Evolutionary conservation across 2,113 vertebrate species (phyloP), one percentile per base, ranked within the genome.

Genomic region (Laticauda colubrina): DNA sequence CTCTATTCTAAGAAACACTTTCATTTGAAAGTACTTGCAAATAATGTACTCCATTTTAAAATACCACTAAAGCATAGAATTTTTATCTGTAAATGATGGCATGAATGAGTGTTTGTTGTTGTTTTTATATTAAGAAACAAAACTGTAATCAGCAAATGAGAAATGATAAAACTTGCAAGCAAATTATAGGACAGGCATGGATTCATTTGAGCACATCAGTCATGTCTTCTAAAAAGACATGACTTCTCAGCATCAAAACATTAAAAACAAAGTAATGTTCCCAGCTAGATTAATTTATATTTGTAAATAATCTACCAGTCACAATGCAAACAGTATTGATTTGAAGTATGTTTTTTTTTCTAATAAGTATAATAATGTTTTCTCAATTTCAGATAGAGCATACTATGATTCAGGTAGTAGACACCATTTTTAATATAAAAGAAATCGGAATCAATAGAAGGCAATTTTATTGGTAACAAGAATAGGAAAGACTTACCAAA

Each of bases 31-130:
- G 39, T 53, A 56, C 14, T 90, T 51, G 89, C 14, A 43, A 86
- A 95, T 87, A 96, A 89, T 92, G 91, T 86, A 89, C 94, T 56
- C 92, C 94, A 95, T 95, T 94, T 92, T 39, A 59, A 93, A 87
- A 4, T 15, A 39, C 21, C 51, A 45, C 18, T 89, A 94, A 96
- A 87, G 93, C 93, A 92, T 93, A 97, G 94, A 94, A 95, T 96
- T 97, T 96, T 95, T 95, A 97, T 97, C 96, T 96, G 94, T 64
- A 93, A 97, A 96, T 93, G 96, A 97, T 95, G 95, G 97, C 69
- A 97, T 92, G 95, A 96, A 96, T 96, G 96, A 97, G 53, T 97
- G 94, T 96, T 95, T 93, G 95, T 96, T 92, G 93, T 94, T 97
- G 39, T 96, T 95, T 94, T 97, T 81, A 96, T 95, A 95, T 94